A percentile compares a stretch with the other conserved stretches of the same genome.
These are phyloP conservation scores for Bubo blakistoni DNA, from an alignment of 2,113 vertebrate genomes.

Conservation along the genomic window DNA sequence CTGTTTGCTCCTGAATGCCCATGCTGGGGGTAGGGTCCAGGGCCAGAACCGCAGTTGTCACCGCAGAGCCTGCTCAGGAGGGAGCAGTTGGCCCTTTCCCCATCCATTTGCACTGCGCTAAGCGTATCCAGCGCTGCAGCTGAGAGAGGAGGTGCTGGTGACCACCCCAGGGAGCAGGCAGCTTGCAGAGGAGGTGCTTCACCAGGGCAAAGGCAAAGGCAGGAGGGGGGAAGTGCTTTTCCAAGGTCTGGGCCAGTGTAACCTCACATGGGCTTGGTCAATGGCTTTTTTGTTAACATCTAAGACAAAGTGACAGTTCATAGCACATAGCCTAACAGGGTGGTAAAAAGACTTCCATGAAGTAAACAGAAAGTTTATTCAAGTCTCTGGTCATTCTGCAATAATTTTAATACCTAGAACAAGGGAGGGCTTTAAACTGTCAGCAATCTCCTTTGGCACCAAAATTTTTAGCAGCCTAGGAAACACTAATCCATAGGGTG, in stretches of 20 bases:
- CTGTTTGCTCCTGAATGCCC: background rate
- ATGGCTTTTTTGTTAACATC: background rate
- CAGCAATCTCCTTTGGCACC: background rate
- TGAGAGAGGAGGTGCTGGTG: background rate
- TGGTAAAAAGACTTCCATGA: background rate
- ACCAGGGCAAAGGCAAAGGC: background rate
- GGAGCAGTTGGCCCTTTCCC: background rate
- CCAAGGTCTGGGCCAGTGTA: background rate
- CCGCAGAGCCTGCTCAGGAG: background rate
- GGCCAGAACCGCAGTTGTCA: accelerated
- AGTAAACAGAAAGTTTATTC: background rate
- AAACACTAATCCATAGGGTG: background rate
- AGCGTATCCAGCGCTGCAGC: accelerated
- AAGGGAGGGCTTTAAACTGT: background rate
- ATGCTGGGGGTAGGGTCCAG: background rate
- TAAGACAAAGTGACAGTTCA: background rate
- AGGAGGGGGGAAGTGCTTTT: background rate
- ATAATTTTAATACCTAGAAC: background rate
- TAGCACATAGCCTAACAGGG: background rate
- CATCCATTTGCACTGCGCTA: background rate
- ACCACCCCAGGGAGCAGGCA: background rate
- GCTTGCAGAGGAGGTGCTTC: background rate
- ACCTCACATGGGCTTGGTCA: background rate
- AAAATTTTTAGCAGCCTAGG: background rate
- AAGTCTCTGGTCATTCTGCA: background rate